Conservation (phyloP, 53 echinoderm and acorn worm species). For the Holothuria leucospilota region DNA sequence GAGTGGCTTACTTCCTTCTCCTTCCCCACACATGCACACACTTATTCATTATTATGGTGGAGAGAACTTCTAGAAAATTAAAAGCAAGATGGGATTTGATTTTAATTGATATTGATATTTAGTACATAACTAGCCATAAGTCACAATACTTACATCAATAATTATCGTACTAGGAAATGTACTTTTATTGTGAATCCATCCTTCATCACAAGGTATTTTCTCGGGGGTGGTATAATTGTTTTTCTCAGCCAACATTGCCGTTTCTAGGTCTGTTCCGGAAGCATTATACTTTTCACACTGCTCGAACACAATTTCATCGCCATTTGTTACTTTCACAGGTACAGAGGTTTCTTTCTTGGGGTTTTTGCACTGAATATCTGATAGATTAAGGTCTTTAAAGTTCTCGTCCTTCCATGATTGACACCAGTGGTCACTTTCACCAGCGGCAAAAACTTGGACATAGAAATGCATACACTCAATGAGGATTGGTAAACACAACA, state of each 20-base stretch:
- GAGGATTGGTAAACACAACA: background rate
- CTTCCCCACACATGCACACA: too few species aligned
- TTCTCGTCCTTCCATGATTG: background rate
- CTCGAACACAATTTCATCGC: background rate
- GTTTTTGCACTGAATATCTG: background rate
- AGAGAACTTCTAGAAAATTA: too few species aligned
- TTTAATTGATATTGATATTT: too few species aligned
- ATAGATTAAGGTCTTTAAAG: background rate
- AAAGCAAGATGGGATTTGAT: too few species aligned
- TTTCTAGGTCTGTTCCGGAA: background rate
- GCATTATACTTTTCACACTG: conserved; percentile 3
- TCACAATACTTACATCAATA: conserved; percentile 11
- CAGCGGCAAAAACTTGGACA: conserved; percentile 4
- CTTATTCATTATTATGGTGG: too few species aligned
- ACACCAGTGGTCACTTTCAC: background rate
- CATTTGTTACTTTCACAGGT: background rate
- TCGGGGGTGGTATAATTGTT: background rate
- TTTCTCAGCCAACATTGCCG: background rate
- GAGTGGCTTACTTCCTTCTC: too few species aligned
- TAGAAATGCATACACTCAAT: background rate
- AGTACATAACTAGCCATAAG: too few species aligned
- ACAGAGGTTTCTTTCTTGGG: background rate
- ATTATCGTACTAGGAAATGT: background rate
- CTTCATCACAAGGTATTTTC: background rate
- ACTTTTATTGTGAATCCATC: background rate